Conservation (phyloP, 2,113 vertebrate genomes). For the Baryphthengus martii region DNA sequence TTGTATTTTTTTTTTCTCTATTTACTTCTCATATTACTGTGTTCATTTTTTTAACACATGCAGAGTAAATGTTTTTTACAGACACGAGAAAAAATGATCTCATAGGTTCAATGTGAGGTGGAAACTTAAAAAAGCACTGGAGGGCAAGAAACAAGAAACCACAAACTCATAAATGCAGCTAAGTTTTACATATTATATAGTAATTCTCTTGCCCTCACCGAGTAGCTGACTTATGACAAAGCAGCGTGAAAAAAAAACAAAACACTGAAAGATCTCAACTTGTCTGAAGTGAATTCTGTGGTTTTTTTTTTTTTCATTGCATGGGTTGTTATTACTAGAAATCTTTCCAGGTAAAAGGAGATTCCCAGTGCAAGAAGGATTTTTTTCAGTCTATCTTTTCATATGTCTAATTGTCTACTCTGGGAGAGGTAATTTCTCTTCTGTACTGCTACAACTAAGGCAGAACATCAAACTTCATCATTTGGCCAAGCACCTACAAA, state of each 20-base stretch:
- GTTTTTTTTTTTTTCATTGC: neutral
- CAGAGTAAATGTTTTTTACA: neutral
- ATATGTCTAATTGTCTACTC: neutral
- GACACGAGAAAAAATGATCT: neutral
- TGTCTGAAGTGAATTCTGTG: neutral
- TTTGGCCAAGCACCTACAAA: neutral
- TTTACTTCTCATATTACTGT: neutral
- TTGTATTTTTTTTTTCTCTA: neutral
- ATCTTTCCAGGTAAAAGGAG: neutral
- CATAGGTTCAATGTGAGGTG: neutral
- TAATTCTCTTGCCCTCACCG: neutral
- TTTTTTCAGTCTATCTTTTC: neutral
- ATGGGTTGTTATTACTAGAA: neutral
- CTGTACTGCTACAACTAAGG: neutral
- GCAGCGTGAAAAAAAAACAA: neutral
- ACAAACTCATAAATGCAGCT: neutral
- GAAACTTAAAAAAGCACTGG: neutral
- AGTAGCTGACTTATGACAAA: neutral
- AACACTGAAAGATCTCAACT: neutral
- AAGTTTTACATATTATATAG: neutral
- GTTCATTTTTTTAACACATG: neutral
- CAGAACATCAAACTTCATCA: neutral
- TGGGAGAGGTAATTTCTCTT: neutral
- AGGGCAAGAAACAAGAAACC: neutral
- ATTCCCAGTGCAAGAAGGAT: neutral